Percentiles rank a stretch among this genome's conserved stretches.
Conservation (phyloP, 2,888 invertebrate genomes). For the Brachyopa scutellaris region DNA sequence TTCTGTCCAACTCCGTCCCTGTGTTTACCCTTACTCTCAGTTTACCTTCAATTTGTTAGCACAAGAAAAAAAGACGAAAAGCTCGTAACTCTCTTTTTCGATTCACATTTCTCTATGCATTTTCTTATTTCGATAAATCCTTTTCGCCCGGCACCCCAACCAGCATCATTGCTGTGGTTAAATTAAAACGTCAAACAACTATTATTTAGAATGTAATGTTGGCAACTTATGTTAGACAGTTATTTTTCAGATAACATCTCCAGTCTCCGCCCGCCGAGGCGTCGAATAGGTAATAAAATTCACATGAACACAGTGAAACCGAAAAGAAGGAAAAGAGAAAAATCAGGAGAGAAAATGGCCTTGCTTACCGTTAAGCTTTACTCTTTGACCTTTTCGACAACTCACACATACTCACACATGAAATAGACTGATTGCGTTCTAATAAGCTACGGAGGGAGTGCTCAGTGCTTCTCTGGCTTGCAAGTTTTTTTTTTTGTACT, state of each 20-base stretch:
- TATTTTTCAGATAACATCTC: constrained; percentile 27
- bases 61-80: too few species aligned
- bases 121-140: constrained; percentile 7
- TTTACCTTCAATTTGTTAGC: constrained; percentile 7
- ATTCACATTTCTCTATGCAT: background rate
- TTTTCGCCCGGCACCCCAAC: constrained; percentile 19
- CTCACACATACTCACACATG: background rate
- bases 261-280: too few species aligned
- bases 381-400: constrained; percentile 63
- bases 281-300: background rate
- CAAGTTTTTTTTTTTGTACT: constrained; percentile 27
- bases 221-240: constrained; percentile 30
- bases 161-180: constrained; percentile 13
- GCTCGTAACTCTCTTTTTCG: constrained; percentile 21
- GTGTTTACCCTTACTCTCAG: background rate
- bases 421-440: background rate
- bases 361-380: constrained; percentile 45
- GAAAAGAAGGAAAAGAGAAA: constrained; percentile 36
- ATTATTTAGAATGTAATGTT: constrained; percentile 50
- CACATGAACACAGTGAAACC: background rate
- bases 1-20: constrained; percentile 32
- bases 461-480: background rate
- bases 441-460: background rate
- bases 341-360: constrained; percentile 23
- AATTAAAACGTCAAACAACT: constrained; percentile 49